phyloP scores from a whole-genome alignment of 2,888 invertebrate genomes.

The Clivina fossor region DNA sequence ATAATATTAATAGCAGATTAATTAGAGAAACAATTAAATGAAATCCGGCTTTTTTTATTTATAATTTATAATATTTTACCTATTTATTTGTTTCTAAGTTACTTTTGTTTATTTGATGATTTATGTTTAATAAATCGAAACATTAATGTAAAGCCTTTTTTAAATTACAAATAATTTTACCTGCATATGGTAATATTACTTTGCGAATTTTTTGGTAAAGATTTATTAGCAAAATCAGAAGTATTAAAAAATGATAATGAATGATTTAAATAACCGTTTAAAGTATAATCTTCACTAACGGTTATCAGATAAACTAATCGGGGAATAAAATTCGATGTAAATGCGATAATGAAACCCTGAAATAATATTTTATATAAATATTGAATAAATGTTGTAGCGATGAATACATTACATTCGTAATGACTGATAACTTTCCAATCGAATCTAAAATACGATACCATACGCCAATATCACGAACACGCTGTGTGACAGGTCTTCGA shows the following conservation, averaged over 20 bases:
- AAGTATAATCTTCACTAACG: conserved; percentile 60
- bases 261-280: conserved; percentile 78
- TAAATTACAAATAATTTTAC: too few species aligned
- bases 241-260: conserved; percentile 75
- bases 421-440: conserved; percentile 88
- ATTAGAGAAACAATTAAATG: too few species aligned
- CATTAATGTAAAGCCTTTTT: too few species aligned
- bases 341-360: conserved; percentile 95
- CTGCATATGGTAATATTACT: conserved; percentile 64
- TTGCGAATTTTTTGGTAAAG: conserved; percentile 51
- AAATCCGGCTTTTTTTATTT: too few species aligned
- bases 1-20: too few species aligned
- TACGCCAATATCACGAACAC: conserved; percentile 90
- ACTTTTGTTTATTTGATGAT: too few species aligned
- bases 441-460: conserved; percentile 94
- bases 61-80: too few species aligned
- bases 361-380: conserved; percentile 41
- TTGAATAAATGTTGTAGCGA: background rate
- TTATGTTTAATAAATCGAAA: too few species aligned
- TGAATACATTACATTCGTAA: conserved; percentile 80
- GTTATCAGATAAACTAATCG: conserved; percentile 74
- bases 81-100: too few species aligned
- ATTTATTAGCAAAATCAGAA: conserved; percentile 59
- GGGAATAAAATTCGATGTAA: conserved; percentile 95
- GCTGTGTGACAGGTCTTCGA: conserved; percentile 84